Evolutionary conservation across 2,113 vertebrate genomes (phyloP), one percentile per base, ranked within the genome.

Genomic region (Hypomesus transpacificus): DNA sequence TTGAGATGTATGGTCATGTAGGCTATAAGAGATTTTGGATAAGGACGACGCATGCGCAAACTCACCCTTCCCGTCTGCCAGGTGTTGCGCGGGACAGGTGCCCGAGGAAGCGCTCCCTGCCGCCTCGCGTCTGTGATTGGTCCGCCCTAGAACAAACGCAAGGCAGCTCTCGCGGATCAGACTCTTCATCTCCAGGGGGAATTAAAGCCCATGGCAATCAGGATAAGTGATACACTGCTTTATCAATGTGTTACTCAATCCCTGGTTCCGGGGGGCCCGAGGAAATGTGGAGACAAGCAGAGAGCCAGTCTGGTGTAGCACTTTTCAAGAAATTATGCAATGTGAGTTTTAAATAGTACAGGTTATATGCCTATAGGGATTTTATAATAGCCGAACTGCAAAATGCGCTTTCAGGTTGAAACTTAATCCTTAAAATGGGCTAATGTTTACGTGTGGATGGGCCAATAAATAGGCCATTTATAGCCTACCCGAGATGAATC

Each of bases 1-100:
- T 82, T 75, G 18, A 58, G 80, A 76, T 62, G 16, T 6, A 58
- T 26, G 61, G 13, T 57, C 65, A 65, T 3, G 74, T 75, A 76
- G 69, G 75, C 71, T 88, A 86, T 90, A 84, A 81, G 64, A 72
- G 75, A 66, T 17, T 68, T 53, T 66, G 87, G 63, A 69, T 69
- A 79, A 22, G 22, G 1, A 59, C 21, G 11, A 88, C 78, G 92
- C 91, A 91, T 92, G 92, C 91, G 90, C 89, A 74, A 26, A 62
- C 3, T 13, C 4, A 1, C 59, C 68, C 64, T 28, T 9, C 66
- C 85, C 91, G 92, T 77, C 90, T 89, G 89, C 94, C 95, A 98
- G 96, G 96, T 98, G 96, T 93, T 89, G 75, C 61, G 73, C 39
- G 69, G 75, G 90, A 91, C 96, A 97, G 95, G 95, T 98, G 94